Evolutionary conservation across 92 coral and sea anemone genomes (phyloP), one percentile per base, ranked within the genome.

Genomic region (Micromussa lordhowensis): DNA sequence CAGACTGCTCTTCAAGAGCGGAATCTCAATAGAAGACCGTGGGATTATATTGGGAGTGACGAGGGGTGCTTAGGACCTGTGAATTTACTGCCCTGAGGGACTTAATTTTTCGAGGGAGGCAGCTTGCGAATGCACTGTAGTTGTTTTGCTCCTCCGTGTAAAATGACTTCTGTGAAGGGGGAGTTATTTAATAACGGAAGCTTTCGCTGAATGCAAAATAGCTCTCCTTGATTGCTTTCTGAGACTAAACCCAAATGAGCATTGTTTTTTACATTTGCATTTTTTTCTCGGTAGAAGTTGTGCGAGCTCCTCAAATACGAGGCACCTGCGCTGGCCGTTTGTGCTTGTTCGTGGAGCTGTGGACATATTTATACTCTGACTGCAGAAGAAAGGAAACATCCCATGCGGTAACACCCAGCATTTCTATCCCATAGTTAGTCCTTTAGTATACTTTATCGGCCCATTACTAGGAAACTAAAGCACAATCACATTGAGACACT

Each of bases 271-370:
- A 14, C 21, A 22, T 22, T 16, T n/a, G n/a, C n/a, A 5, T n/a
- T 35, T 24, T 81, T 77, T 54, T 34, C n/a, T 40, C 61, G 26
- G 19, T 36, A 95, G 98, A 94, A 92, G 86, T 90, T 95, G n/a
- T 92, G 95, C 80, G 93, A 94, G 70, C 92, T 91, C 69, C 78
- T 95, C 81, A 94, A 92, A 68, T 94, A 92, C 79, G 93, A 93
- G 58, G 96, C 89, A 16, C 98, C 96, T 12, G 98, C 96, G 10
- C 88, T 95, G 85, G 93, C 98, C 8, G 92, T 95, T 55, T 95
- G 98, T 81, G 94, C 94, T 28, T 93, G 96, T 82, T 94, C 94
- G 0, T 95, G 98, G 98, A 90, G 96, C 83, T 94, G 98, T 81
- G 96, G 98, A 9, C 92, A 92, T 74, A 94, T 91, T 29, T 85